Evolutionary conservation across 2,797 vertebrate genomes (phyloP), one percentile per base, ranked within the genome.

Genomic region (Intellagama lesueurii): DNA sequence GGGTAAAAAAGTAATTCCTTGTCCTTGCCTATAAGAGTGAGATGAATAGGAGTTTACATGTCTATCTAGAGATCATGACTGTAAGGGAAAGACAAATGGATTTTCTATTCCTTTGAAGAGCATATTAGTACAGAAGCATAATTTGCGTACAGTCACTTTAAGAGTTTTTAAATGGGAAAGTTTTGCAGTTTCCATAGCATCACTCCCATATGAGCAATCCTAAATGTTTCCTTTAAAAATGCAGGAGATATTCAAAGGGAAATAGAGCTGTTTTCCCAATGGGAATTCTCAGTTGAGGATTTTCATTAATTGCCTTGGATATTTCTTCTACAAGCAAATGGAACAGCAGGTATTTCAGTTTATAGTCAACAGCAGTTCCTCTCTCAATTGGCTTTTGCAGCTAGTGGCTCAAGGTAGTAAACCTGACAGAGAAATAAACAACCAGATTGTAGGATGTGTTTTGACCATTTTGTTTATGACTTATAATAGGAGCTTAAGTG

Each of bases 211-310:
- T 52, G 19, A 73, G 19, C 19, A 52, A 85, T 52, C 5, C 69
- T 85, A 73, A 56, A 56, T 83, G 32, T 69, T 83, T 83, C 40
- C 69, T 69, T 69, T 69, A 30, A 30, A 81, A 83, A 81, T 64
- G 30, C 26, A 69, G 35, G 35, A 69, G 35, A 69, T 69, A 30
- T 83, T 66, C 26, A 83, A 47, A 81, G 80, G 56, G 26, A 81
- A 81, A 40, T 81, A 35, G 80, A 14, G 24, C 14, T 64, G 19
- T 40, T 3, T 24, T 11, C 80, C 32, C 56, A 1, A n/a, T 81
- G 81, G 81, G 40, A 69, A 30, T 70, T 7, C 66, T 69, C 81
- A 70, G 81, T 28, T 44, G 40, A 83, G 40, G 2, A 30, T 83
- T 83, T 69, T 44, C 64, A 83, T 47, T 47, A 83, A 84, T 84